phyloP scores from a whole-genome alignment of 2,888 invertebrate genomes.

The Sarcophaga carnaria region DNA sequence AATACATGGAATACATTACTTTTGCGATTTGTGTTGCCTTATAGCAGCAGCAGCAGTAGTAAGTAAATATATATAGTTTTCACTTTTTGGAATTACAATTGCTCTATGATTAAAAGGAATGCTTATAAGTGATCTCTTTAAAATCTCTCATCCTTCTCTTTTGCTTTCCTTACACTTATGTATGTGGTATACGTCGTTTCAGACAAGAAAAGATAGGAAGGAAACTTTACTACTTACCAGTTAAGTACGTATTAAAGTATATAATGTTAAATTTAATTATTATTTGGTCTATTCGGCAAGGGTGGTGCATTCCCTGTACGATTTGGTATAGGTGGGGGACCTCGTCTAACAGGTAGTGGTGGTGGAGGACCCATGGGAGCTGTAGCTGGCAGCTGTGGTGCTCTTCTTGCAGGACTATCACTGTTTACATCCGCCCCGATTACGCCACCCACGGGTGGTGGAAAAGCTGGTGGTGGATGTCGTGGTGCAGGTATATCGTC shows the following conservation, averaged over 20 bases:
- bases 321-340: conserved; percentile 81
- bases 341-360: conserved; percentile 83
- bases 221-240: conserved; percentile 61
- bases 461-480: conserved; percentile 86
- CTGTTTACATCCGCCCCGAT: conserved; percentile 79
- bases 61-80: conserved; percentile 28
- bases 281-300: conserved; percentile 79
- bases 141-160: neutral
- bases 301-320: conserved; percentile 81
- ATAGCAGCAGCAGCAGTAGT: conserved; percentile 11
- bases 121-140: conserved; percentile 3
- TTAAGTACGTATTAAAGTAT: conserved; percentile 60
- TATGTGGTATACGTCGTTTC: neutral
- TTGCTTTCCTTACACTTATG: too few species aligned
- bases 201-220: neutral
- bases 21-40: conserved; percentile 2
- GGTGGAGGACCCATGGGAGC: conserved; percentile 84
- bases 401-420: conserved; percentile 63
- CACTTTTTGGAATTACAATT: conserved; percentile 58
- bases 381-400: conserved; percentile 63
- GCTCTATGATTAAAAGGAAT: conserved; percentile 51
- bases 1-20: conserved; percentile 15
- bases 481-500: conserved; percentile 83
- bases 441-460: conserved; percentile 72
- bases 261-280: conserved; percentile 74